These are phyloP conservation scores for Sebastes schlegelii DNA, from an alignment of 2,113 vertebrate species.

Conservation along the genomic window DNA sequence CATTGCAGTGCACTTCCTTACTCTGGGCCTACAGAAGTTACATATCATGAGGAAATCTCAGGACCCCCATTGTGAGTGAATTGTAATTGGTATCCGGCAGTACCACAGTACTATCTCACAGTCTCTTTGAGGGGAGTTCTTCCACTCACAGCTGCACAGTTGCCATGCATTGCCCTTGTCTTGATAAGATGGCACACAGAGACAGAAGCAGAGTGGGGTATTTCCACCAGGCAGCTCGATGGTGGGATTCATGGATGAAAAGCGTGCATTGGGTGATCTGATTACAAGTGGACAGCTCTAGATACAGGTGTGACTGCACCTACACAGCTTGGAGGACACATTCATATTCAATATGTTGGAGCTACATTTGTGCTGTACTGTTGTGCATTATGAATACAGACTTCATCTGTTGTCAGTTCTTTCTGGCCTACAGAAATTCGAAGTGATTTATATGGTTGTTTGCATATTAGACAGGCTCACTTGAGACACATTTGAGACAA, in stretches of 20 bases:
- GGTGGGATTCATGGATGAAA: slow-evolving; percentile 8
- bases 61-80: slow-evolving; percentile 50
- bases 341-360: not conserved
- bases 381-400: slow-evolving; percentile 1
- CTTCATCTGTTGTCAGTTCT: slow-evolving; percentile 7
- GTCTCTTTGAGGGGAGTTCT: slow-evolving; percentile 46
- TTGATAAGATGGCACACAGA: slow-evolving; percentile 5
- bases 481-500: slow-evolving; percentile 37
- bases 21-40: slow-evolving; percentile 11
- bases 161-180: slow-evolving; percentile 25
- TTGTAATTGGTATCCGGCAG: slow-evolving; percentile 72
- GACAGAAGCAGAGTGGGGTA: not conserved
- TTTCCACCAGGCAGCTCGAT: slow-evolving; percentile 9
- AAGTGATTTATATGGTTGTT: slow-evolving; percentile 28
- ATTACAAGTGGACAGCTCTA: not conserved
- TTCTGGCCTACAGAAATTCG: slow-evolving; percentile 1
- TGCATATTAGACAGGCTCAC: slow-evolving; percentile 28
- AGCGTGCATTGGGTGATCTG: not conserved
- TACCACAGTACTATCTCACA: slow-evolving; percentile 27
- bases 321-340: not conserved
- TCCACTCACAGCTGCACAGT: slow-evolving; percentile 20
- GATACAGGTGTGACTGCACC: not conserved
- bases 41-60: slow-evolving; percentile 46
- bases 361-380: not conserved
- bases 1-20: slow-evolving; percentile 37